Conservation (phyloP, 2,797 vertebrate genomes). For the Centropyge bicolor region DNA sequence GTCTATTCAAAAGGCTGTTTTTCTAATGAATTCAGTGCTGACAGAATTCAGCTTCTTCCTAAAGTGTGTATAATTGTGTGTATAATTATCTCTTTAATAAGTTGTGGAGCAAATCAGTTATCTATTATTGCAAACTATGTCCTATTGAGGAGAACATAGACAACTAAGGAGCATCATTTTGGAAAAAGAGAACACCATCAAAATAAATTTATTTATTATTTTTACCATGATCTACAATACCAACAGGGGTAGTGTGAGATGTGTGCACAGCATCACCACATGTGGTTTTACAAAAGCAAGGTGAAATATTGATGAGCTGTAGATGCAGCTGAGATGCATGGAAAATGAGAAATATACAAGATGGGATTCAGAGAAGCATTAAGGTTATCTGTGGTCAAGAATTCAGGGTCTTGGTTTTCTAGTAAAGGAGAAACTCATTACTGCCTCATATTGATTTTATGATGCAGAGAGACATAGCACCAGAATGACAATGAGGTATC, state of each 20-base stretch:
- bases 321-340: constrained; percentile 31
- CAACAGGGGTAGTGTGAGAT: constrained; percentile 38
- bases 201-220: constrained; percentile 65
- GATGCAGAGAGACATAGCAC: constrained; percentile 31
- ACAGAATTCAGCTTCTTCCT: not conserved
- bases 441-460: constrained; percentile 38
- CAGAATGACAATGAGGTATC: constrained; percentile 34
- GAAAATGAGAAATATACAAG: constrained; percentile 53
- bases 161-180: not conserved
- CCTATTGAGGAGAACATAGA: not conserved
- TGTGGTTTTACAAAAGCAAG: constrained; percentile 38
- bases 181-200: constrained; percentile 20
- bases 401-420: constrained; percentile 19
- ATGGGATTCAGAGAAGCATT: constrained; percentile 48
- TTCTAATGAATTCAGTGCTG: not conserved
- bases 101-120: not conserved
- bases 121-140: not conserved
- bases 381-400: constrained; percentile 20
- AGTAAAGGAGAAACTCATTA: constrained; percentile 22
- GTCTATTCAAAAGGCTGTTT: not conserved
- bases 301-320: constrained; percentile 43
- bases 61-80: not conserved
- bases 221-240: constrained; percentile 50
- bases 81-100: not conserved
- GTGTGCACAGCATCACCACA: constrained; percentile 36